These are phyloP conservation scores for Limosa lapponica DNA, from an alignment of 2,797 vertebrate genomes.

Conservation along the genomic window DNA sequence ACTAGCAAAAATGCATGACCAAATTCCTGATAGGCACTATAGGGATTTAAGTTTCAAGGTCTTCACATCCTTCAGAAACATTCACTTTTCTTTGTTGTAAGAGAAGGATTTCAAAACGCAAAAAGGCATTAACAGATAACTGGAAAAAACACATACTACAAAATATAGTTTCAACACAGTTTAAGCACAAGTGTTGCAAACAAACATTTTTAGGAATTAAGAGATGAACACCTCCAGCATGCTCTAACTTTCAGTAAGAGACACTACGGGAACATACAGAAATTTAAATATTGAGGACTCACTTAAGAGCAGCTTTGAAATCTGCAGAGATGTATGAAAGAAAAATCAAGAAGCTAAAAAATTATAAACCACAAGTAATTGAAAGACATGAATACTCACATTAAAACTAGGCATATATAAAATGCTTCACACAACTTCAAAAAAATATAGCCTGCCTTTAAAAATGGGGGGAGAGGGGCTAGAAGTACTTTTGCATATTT, in stretches of 20 bases:
- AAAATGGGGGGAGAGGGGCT: neutral
- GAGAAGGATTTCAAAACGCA: neutral
- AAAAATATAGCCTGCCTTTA: neutral
- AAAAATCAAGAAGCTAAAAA: neutral
- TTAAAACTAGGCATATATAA: neutral
- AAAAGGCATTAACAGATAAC: neutral
- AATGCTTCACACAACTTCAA: neutral
- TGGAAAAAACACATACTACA: neutral
- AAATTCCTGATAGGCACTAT: neutral
- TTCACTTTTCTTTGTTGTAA: neutral
- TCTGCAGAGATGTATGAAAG: neutral
- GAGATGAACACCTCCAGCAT: neutral
- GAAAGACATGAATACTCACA: neutral
- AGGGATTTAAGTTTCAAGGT: neutral
- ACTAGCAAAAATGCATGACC: neutral
- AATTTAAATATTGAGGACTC: neutral
- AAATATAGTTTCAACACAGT: neutral
- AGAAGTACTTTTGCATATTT: slow-evolving; percentile 52
- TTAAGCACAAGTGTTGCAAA: neutral
- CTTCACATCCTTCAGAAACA: neutral
- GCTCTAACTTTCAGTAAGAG: neutral
- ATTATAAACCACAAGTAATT: neutral
- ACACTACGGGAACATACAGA: neutral
- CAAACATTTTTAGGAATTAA: neutral
- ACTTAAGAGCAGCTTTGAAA: neutral